Evolutionary conservation across 2,888 invertebrate genomes (phyloP), one percentile per base, ranked within the genome.

Genomic region (Gisinianus flammeolus): DNA sequence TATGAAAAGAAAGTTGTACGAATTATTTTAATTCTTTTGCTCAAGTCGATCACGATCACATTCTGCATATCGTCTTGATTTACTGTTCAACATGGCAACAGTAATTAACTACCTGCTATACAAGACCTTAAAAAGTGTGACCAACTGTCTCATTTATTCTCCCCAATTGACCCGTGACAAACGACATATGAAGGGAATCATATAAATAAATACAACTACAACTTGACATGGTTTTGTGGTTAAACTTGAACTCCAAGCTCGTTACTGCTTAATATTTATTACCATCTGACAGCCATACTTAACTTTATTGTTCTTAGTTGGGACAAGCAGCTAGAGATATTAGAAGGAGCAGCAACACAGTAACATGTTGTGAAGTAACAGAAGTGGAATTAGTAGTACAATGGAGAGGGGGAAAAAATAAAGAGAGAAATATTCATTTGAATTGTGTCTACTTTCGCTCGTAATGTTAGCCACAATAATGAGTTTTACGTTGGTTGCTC

Each of bases 61-160:
- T n/a, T n/a, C n/a, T n/a, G n/a, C n/a, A n/a, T n/a, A n/a, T n/a
- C n/a, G n/a, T n/a, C n/a, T n/a, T n/a, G n/a, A n/a, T n/a, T n/a
- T n/a, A n/a, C n/a, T n/a, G n/a, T n/a, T n/a, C n/a, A n/a, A n/a
- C n/a, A n/a, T n/a, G n/a, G n/a, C n/a, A n/a, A n/a, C n/a, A n/a
- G n/a, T n/a, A n/a, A n/a, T n/a, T n/a, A n/a, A n/a, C n/a, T n/a
- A n/a, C n/a, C n/a, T n/a, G n/a, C n/a, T n/a, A n/a, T n/a, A n/a
- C n/a, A n/a, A n/a, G n/a, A n/a, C n/a, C n/a, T 31, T 35, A 69
- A 54, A 26, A 72, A 58, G 68, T 73, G 62, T 72, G 66, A 67
- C 35, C 52, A 33, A 71, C n/a, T 44, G 44, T 19, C 44, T 16
- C 12, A 19, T 44, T 44, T 44, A 44, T 12, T 12, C 19, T 44